A percentile compares a stretch with the other conserved stretches of the same genome.
These are phyloP conservation scores for Discoglossus pictus DNA, from an alignment of 2,797 vertebrate species.

Conservation along the genomic window DNA sequence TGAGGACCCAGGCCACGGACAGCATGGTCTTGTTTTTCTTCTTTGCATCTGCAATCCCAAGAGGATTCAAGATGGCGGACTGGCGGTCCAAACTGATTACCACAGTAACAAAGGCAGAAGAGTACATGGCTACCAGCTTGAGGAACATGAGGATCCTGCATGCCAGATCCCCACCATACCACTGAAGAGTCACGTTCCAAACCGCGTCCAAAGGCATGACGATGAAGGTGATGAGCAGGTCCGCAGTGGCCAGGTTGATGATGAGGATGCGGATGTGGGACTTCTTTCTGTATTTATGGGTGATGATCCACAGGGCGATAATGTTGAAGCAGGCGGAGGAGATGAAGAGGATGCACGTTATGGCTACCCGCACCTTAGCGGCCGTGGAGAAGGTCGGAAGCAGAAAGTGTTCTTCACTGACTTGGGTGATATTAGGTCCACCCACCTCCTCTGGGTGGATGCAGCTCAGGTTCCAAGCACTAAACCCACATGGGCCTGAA, in stretches of 20 bases:
- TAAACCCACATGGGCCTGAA: background rate
- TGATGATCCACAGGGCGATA: slow-evolving; percentile 73
- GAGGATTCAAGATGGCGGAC: slow-evolving; percentile 77
- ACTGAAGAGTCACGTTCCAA: slow-evolving; percentile 87
- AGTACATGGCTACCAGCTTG: slow-evolving; percentile 85
- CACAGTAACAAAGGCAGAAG: slow-evolving; percentile 83
- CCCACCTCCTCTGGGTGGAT: slow-evolving; percentile 18
- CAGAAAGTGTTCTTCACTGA: slow-evolving; percentile 34
- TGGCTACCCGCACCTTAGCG: slow-evolving; percentile 74
- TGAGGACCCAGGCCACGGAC: slow-evolving; percentile 76
- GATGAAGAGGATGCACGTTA: slow-evolving; percentile 76
- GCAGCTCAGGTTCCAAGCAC: slow-evolving; percentile 26
- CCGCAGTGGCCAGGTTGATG: slow-evolving; percentile 76
- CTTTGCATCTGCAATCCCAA: slow-evolving; percentile 72
- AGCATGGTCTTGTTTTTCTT: slow-evolving; percentile 79
- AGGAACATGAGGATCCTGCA: slow-evolving; percentile 85
- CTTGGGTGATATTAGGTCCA: background rate
- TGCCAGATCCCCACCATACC: slow-evolving; percentile 76
- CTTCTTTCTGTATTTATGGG: slow-evolving; percentile 64
- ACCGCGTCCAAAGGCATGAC: slow-evolving; percentile 83
- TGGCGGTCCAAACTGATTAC: slow-evolving; percentile 86
- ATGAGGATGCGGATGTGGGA: slow-evolving; percentile 79
- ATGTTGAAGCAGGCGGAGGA: slow-evolving; percentile 76
- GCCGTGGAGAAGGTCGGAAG: slow-evolving; percentile 80
- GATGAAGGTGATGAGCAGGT: slow-evolving; percentile 81